Conservation (phyloP, 2,888 invertebrate genomes). For the Oligia strigilis region DNA sequence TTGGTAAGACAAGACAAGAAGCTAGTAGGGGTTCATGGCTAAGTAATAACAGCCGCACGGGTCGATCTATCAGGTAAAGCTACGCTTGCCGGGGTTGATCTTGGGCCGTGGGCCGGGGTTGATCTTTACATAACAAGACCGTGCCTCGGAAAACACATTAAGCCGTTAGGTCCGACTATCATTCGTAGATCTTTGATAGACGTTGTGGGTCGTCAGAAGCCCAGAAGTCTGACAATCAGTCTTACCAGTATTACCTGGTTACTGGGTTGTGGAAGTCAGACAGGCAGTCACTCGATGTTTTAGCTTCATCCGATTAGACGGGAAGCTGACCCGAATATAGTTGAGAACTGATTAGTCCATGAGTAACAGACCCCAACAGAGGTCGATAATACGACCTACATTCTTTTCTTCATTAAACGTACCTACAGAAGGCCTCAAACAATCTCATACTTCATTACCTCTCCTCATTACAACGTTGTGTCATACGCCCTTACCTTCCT, state of each 20-base stretch:
- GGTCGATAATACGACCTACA: neutral
- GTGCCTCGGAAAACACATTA: neutral
- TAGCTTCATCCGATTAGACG: neutral
- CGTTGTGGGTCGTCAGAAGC: neutral
- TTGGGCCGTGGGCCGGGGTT: neutral
- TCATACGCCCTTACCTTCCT: slow-evolving; percentile 61
- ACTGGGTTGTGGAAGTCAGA: neutral
- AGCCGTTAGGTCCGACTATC: neutral
- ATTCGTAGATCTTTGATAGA: neutral
- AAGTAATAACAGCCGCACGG: neutral
- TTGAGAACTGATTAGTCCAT: neutral
- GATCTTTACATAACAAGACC: neutral
- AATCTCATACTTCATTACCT: slow-evolving; percentile 50
- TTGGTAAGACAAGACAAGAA: neutral
- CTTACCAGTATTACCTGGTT: neutral
- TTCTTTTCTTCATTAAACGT: slow-evolving; percentile 2
- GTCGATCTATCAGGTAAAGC: neutral
- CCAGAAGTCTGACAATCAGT: neutral
- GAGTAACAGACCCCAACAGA: neutral
- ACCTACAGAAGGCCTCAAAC: slow-evolving; percentile 13
- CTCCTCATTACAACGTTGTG: slow-evolving; percentile 59
- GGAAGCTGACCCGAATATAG: neutral
- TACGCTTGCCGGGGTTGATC: neutral
- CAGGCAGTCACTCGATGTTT: neutral
- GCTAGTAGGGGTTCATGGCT: neutral